A percentile compares a stretch with the other conserved stretches of the same genome.
Evolutionary conservation across 1,140 invertebrate genomes (phyloP).

Genomic region (Leptinotarsa undecemlineata): DNA sequence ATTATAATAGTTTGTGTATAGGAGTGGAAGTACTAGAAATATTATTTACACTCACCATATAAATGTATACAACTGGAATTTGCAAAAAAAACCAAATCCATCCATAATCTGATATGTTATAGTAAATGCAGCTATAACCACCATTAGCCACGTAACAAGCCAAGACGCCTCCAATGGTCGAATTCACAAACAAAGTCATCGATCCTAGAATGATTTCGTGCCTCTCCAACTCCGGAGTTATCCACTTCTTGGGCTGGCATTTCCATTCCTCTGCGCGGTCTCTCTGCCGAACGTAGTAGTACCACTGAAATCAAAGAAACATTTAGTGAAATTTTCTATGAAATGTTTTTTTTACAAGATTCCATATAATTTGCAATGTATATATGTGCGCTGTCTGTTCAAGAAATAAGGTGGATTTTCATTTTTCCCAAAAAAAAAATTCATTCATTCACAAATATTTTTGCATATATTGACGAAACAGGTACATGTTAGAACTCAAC

Average conservation of each 20-base stretch:
- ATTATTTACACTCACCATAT: slow-evolving; percentile 56
- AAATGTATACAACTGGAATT: slow-evolving; percentile 67
- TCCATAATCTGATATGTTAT: slow-evolving; percentile 64
- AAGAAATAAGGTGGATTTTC: no score
- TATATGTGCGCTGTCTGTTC: no score
- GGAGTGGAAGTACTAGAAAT: no score
- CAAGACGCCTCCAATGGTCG: slow-evolving; percentile 61
- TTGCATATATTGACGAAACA: no score
- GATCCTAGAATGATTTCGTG: slow-evolving; percentile 71
- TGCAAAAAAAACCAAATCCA: slow-evolving; percentile 69
- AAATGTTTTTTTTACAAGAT: background rate
- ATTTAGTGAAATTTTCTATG: background rate
- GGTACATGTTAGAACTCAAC: no score
- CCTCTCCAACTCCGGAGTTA: slow-evolving; percentile 66
- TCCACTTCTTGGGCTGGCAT: slow-evolving; percentile 72
- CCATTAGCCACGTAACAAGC: slow-evolving; percentile 70
- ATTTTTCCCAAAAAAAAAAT: no score
- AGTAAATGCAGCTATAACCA: slow-evolving; percentile 69
- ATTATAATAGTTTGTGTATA: no score
- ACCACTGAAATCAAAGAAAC: slow-evolving; percentile 63
- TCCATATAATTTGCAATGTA: no score
- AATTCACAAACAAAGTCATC: slow-evolving; percentile 62
- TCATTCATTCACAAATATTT: no score
- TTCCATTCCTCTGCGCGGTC: slow-evolving; percentile 71
- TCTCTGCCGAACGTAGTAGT: slow-evolving; percentile 66